Base-by-base conservation (phyloP, 2,888 invertebrate species). In the Globia sparganii region DNA sequence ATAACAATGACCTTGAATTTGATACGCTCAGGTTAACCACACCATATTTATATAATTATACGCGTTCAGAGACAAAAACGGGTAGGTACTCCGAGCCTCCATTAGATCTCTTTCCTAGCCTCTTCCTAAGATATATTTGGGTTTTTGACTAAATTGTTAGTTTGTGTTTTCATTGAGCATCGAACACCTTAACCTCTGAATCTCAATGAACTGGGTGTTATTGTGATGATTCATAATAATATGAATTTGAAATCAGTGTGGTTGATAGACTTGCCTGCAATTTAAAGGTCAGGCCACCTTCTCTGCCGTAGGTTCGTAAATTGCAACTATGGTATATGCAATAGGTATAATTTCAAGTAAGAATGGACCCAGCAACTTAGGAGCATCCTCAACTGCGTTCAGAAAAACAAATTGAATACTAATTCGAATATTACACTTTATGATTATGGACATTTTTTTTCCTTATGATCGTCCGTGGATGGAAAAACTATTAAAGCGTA, bases 1-100 rank as follows among this genome's bases (percentile, higher is more conserved):
- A 89, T 91, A 91, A 88, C 88, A 81, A 72, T 85, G 88, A 89
- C 91, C 91, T 91, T 91, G 91, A 65, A 75, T 72, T 67, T 62
- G 75, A 70, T 81, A 86, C 68, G 76, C 81, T 81, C 75, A 78
- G 87, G 85, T 86, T 84, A 86, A 89, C 85, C 87, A 84, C 72
- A 77, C 78, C 84, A 72, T 86, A 78, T 84, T 80, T 87, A 84
- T 86, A 85, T 81, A 79, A 87, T 85, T 78, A 80, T 75, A 75
- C 75, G 69, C 68, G 62, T 74, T 75, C 66, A 69, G 56, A 70
- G 61, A 69, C 59, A 37, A 78, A 77, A 61, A 61, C 59, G 34
- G 28, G 11, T 28, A 28, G n/a, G 9, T 59, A 28, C 58, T 40
- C n/a, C 5, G 31, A 40, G n/a, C 9, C 56, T 67, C 21, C 9